phyloP scores from a whole-genome alignment of 2,113 vertebrate species.

The Misgurnus anguillicaudatus region DNA sequence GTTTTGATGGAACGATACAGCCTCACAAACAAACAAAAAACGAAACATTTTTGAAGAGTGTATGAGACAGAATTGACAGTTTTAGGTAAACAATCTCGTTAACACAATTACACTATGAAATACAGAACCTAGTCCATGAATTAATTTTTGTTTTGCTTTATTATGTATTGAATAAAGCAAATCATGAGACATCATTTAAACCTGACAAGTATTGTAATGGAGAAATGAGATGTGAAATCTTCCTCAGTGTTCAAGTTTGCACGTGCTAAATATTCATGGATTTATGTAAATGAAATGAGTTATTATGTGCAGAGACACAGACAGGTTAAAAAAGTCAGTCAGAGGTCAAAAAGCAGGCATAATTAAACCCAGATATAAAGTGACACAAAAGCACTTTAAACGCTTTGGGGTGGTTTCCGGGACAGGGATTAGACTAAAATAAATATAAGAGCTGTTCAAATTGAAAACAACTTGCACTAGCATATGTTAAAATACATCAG shows the following conservation, averaged over 20 bases:
- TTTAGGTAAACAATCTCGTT: neutral
- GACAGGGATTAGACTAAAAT: too few relatives aligned
- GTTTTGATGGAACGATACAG: too few relatives aligned
- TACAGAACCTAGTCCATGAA: neutral
- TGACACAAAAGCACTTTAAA: constrained; percentile 4
- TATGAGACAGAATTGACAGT: neutral
- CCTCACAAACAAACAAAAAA: too few relatives aligned
- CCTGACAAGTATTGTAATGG: constrained; percentile 12
- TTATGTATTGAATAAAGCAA: neutral
- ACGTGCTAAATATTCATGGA: constrained; percentile 41
- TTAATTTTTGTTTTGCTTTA: neutral
- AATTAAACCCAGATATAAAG: constrained; percentile 43
- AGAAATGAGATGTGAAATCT: constrained; percentile 8
- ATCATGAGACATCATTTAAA: neutral
- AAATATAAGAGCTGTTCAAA: too few relatives aligned
- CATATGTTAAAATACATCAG: too few relatives aligned
- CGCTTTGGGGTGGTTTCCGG: neutral
- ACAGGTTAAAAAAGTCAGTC: constrained; percentile 36
- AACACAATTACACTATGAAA: neutral
- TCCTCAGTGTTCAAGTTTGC: constrained; percentile 3
- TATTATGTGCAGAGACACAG: constrained; percentile 41
- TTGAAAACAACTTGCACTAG: too few relatives aligned
- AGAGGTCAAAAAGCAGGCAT: constrained; percentile 42
- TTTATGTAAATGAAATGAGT: constrained; percentile 46
- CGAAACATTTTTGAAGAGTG: too few relatives aligned